Conservation (phyloP, 2,888 invertebrate genomes). For the Chrysolina oricalcia region DNA sequence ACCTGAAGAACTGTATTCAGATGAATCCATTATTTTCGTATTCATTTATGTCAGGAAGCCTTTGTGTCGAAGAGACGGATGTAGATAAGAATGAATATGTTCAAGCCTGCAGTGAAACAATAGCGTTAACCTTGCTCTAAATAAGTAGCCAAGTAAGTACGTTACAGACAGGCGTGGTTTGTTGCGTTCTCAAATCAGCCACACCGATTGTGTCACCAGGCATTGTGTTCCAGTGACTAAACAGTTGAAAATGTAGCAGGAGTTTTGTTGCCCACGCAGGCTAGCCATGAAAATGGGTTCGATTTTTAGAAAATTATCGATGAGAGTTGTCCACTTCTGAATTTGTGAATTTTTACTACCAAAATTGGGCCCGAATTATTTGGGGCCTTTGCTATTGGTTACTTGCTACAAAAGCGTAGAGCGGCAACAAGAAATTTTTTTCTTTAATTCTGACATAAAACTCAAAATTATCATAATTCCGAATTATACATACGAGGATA, state of each 20-base stretch:
- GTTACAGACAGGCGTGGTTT: not conserved
- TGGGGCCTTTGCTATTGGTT: no score
- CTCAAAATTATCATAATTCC: no score
- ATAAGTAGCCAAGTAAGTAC: slow-evolving; percentile 3
- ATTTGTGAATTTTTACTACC: no score
- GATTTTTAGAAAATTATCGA: no score
- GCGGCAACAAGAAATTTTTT: no score
- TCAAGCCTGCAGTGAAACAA: not conserved
- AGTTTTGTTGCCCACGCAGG: not conserved
- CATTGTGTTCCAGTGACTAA: slow-evolving; percentile 13
- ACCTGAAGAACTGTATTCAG: no score
- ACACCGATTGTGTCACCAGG: not conserved
- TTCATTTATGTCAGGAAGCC: not conserved
- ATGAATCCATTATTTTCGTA: not conserved
- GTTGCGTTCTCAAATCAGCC: not conserved
- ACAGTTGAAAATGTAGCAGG: not conserved
- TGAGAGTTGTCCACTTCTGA: no score
- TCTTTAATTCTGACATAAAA: no score
- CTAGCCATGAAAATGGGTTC: no score
- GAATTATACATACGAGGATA: no score
- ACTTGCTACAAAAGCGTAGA: no score
- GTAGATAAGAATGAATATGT: not conserved
- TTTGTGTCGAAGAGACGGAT: not conserved
- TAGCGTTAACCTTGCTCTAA: slow-evolving; percentile 13
- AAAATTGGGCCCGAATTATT: no score